Base-by-base conservation (phyloP, 2,888 invertebrate species). In the Rhagium mordax region DNA sequence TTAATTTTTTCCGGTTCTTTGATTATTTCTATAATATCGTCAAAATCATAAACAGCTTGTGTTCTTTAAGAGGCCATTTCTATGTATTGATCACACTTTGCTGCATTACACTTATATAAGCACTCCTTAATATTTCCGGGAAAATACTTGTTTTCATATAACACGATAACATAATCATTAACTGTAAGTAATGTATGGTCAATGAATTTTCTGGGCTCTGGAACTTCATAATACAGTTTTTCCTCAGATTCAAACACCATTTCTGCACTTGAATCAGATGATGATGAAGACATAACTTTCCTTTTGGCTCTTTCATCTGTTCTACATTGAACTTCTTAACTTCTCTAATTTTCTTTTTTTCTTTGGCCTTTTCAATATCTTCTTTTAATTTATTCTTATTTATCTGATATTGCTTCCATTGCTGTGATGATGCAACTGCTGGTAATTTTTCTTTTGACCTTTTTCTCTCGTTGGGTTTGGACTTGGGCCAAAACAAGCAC, bases 231-330 rank as follows among this genome's bases (percentile, higher is more conserved):
- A 41, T 67, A 47, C 48, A 67, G 67, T 67, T 55, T 47, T 41
- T 67, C 67, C 53, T 66, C 68, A 59, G 49, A 68, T 49, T 68
- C 60, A 49, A 60, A 68, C 47, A 29, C 18, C 48, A 68, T 29
- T 68, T 60, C 29, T 47, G 29, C 27, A 68, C 68, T 68, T 5
- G 60, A 68, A 20, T 68, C 49, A 59, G 60, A 68, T 49, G 27
- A 68, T 27, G 51, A 68, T 16, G 59, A 68, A 47, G 59, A 68
- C 24, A 65, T n/a, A 60, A 68, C 33, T 59, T 48, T 60, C 48
- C 29, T 68, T 59, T 68, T 57, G 20, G 41, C 57, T 59, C 47
- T 49, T 33, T 53, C 16, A 10, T 47, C 59, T 68, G 48, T 60
- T n/a, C n/a, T n/a, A n/a, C n/a, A n/a, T n/a, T n/a, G 21, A 49